phyloP scores from a whole-genome alignment of 2,797 vertebrate genomes.

The Bucorvus abyssinicus region DNA sequence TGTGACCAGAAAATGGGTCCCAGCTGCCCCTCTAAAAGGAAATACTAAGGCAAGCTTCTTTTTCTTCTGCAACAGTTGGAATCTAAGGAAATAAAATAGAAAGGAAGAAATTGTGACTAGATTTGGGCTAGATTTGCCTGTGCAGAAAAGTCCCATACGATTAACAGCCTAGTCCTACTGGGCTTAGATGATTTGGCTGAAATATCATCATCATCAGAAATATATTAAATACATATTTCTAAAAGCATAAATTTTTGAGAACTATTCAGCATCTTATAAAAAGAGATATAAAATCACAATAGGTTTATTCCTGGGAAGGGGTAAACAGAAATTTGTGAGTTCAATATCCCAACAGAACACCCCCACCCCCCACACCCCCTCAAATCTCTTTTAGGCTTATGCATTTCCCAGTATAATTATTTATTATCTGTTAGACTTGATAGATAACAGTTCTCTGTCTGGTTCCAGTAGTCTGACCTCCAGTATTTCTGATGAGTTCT shows the following conservation, averaged over 20 bases:
- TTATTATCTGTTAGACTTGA: neutral
- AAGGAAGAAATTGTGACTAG: neutral
- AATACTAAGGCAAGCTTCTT: rapidly evolving
- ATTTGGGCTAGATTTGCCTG: neutral
- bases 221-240: neutral
- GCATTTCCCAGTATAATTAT: neutral
- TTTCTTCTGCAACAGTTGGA: neutral
- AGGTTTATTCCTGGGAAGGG: neutral
- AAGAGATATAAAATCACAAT: neutral
- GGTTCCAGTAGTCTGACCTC: neutral
- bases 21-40: neutral
- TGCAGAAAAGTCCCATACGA: neutral
- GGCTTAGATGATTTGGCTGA: neutral
- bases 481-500: neutral
- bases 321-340: neutral
- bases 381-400: neutral
- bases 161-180: neutral
- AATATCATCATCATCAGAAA: neutral
- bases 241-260: neutral
- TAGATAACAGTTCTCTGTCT: neutral
- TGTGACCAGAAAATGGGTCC: neutral
- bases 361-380: neutral
- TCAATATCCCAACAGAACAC: neutral
- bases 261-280: neutral
- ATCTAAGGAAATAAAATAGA: neutral